Base-by-base conservation (phyloP, 2,888 invertebrate species). In the Selenia dentaria region DNA sequence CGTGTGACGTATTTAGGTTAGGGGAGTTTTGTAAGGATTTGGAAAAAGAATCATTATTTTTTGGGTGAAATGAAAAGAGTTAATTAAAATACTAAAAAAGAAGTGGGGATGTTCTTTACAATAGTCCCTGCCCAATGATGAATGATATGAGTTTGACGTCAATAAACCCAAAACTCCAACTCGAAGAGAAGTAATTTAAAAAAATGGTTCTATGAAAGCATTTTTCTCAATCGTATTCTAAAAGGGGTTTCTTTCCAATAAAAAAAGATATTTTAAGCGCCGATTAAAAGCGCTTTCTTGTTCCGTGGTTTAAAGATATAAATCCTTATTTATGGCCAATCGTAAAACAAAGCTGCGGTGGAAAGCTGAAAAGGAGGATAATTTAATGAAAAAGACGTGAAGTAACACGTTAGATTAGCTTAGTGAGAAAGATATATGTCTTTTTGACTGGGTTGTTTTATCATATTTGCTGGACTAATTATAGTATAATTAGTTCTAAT, bases 21-120 rank as follows among this genome's bases (percentile, higher is more conserved):
- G 38, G 33, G 45, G 40, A 27, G 31, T 10, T 39, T 53, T 46
- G 28, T 40, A 33, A 44, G 47, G 51, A 41, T 39, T 45, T 29
- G 12, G 12, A 25, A 38, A 51, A 45, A 43, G 26, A 35, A 47
- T 51, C 44, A 31, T 27, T 33, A 12, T 34, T 27, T 27, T 39
- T 9, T 40, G 18, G 14, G 32, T 22, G 18, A 33, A 44, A 43
- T 33, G 20, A 50, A 51, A 31, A 34, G 48, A 41, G 49, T 51
- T 51, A 46, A 48, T 51, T 44, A 47, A 28, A 40, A 48, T 36
- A 36, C 44, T 16, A 34, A 12, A 46, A 46, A 43, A 46, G 33
- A 43, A 46, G 38, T 27, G 35, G 12, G 24, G 28, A 8, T 3
- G 22, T 42, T 20, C 6, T 25, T 24, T 29, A 18, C 9, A 20